phyloP scores from a whole-genome alignment of 2,888 invertebrate species.

The Phorcus lineatus region DNA sequence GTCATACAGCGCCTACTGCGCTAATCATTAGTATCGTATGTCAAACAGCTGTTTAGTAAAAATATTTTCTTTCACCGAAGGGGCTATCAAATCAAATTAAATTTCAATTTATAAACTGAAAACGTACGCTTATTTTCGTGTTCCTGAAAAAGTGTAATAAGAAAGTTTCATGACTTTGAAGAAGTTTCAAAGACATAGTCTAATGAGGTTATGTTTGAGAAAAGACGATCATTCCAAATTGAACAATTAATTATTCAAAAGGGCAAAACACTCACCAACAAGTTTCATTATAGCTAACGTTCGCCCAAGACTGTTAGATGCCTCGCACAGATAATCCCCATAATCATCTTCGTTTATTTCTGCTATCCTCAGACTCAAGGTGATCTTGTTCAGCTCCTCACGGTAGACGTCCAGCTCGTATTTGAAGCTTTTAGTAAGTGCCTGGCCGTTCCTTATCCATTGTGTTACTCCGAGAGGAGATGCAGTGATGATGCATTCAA shows the following conservation, averaged over 20 bases:
- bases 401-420: constrained; percentile 51
- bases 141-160: too few species aligned
- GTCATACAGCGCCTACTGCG: not conserved
- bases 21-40: too few species aligned
- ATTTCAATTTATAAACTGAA: too few species aligned
- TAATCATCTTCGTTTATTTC: constrained; percentile 49
- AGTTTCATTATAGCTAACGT: constrained; percentile 46
- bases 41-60: too few species aligned
- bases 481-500: constrained; percentile 69
- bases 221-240: too few species aligned
- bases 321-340: constrained; percentile 54
- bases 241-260: too few species aligned
- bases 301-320: constrained; percentile 49
- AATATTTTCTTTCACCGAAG: too few species aligned
- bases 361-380: constrained; percentile 48
- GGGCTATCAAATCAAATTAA: too few species aligned
- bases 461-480: constrained; percentile 60
- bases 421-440: constrained; percentile 48
- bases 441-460: constrained; percentile 57
- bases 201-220: too few species aligned
- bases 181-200: too few species aligned
- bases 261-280: constrained; percentile 48
- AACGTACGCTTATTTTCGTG: too few species aligned
- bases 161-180: too few species aligned
- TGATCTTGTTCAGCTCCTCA: constrained; percentile 47